Conservation (phyloP, 2,113 vertebrate genomes). For the Nannospalax galili region DNA sequence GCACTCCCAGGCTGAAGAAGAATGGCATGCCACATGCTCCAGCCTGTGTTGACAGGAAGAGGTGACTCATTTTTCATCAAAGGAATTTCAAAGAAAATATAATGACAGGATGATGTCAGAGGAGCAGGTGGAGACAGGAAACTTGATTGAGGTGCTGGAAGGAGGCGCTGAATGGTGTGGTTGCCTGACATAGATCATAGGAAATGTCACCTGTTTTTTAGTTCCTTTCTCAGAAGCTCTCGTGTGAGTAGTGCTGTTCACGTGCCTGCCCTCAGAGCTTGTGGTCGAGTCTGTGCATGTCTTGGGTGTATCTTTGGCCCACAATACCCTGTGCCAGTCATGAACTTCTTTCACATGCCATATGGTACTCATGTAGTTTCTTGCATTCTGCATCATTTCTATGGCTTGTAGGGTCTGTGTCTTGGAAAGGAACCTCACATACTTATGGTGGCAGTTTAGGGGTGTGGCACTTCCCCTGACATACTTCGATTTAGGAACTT, state of each 20-base stretch:
- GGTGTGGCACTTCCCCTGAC: background rate
- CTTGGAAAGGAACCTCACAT: background rate
- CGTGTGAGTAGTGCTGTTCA: slow-evolving; percentile 57
- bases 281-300: slow-evolving; percentile 54
- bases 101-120: slow-evolving; percentile 66
- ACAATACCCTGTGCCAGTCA: background rate
- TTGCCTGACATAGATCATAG: slow-evolving; percentile 58
- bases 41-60: slow-evolving; percentile 70
- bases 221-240: slow-evolving; percentile 37
- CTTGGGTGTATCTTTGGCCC: slow-evolving; percentile 49
- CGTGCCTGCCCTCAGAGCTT: slow-evolving; percentile 29
- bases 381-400: background rate
- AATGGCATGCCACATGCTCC: background rate
- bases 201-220: slow-evolving; percentile 62
- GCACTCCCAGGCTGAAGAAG: background rate
- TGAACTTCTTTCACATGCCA: background rate
- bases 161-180: slow-evolving; percentile 45
- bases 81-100: slow-evolving; percentile 49
- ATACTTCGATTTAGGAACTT: background rate
- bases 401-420: background rate
- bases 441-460: background rate
- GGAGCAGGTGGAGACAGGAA: slow-evolving; percentile 78
- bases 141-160: slow-evolving; percentile 47
- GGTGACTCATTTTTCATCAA: slow-evolving; percentile 77
- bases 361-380: background rate